A percentile compares a stretch with the other conserved stretches of the same genome.
phyloP scores from a whole-genome alignment of 1,140 invertebrate species.

The Drosophila ambigua region DNA sequence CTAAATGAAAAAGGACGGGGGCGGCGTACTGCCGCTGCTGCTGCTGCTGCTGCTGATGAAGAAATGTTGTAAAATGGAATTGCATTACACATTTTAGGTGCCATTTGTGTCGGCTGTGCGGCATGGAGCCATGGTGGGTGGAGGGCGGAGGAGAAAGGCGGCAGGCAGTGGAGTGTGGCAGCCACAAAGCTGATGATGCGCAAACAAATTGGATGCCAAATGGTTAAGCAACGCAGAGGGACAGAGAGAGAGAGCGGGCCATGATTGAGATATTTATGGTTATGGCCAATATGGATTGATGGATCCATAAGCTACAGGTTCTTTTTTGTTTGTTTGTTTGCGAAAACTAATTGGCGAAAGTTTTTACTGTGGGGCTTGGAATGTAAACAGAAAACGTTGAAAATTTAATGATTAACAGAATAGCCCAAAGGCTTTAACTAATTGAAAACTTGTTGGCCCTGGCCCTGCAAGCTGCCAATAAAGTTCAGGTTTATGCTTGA shows the following conservation, averaged over 20 bases:
- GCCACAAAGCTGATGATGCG: constrained; percentile 47
- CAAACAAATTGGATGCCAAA: constrained; percentile 62
- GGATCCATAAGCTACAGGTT: not conserved
- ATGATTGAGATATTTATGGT: constrained; percentile 42
- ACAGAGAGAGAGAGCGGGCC: constrained; percentile 6
- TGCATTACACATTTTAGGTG: constrained; percentile 67
- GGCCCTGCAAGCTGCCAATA: constrained; percentile 10
- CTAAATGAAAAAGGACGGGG: constrained; percentile 6
- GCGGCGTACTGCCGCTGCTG: not conserved
- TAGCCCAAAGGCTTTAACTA: no score
- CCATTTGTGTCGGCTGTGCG: constrained; percentile 29
- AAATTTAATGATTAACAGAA: constrained; percentile 7
- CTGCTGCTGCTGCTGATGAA: constrained; percentile 23
- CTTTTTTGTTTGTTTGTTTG: no score
- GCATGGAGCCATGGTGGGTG: no score
- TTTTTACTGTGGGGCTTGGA: not conserved
- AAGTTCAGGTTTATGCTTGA: constrained; percentile 7
- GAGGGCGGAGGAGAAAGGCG: not conserved
- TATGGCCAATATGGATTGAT: constrained; percentile 25
- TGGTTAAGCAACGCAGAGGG: constrained; percentile 13
- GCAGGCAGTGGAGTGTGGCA: constrained; percentile 1
- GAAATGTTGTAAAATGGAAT: constrained; percentile 66
- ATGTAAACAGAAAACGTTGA: not conserved
- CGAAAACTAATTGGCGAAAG: constrained; percentile 34
- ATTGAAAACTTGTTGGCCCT: constrained; percentile 1